A percentile compares a stretch with the other conserved stretches of the same genome.
These are phyloP conservation scores for Phengaris alcon DNA, from an alignment of 2,888 invertebrate species.

Conservation along the genomic window DNA sequence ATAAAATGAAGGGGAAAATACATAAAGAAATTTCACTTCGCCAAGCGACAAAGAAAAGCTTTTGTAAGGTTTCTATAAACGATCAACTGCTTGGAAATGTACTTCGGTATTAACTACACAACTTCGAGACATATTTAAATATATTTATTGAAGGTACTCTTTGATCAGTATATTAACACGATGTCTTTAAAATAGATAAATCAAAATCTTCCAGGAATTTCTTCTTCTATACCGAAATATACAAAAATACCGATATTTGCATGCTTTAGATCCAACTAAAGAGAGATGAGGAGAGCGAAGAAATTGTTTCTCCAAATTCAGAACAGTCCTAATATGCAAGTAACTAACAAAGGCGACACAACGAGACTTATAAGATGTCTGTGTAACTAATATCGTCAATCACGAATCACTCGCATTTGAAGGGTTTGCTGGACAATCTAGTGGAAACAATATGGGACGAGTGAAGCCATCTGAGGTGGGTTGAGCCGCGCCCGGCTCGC, in stretches of 20 bases:
- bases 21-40: background rate
- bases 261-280: too few relatives aligned
- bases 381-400: background rate
- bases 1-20: background rate
- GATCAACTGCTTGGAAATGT: constrained; percentile 1
- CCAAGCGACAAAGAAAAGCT: background rate
- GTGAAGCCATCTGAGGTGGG: background rate
- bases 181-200: too few relatives aligned
- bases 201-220: too few relatives aligned
- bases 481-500: constrained; percentile 1
- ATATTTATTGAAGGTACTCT: background rate
- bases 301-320: too few relatives aligned
- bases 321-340: background rate
- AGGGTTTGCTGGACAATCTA: constrained; percentile 11
- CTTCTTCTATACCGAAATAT: too few relatives aligned
- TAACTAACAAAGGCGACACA: background rate
- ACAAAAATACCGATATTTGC: too few relatives aligned
- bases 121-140: background rate
- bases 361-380: background rate
- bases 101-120: background rate
- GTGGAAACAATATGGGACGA: background rate
- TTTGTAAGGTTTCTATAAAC: background rate
- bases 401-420: background rate
- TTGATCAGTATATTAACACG: too few relatives aligned
- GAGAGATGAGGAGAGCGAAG: too few relatives aligned